A percentile compares a stretch with the other conserved stretches of the same genome.
phyloP scores from a whole-genome alignment of 2,113 vertebrate genomes.

The Pollachius pollachius region DNA sequence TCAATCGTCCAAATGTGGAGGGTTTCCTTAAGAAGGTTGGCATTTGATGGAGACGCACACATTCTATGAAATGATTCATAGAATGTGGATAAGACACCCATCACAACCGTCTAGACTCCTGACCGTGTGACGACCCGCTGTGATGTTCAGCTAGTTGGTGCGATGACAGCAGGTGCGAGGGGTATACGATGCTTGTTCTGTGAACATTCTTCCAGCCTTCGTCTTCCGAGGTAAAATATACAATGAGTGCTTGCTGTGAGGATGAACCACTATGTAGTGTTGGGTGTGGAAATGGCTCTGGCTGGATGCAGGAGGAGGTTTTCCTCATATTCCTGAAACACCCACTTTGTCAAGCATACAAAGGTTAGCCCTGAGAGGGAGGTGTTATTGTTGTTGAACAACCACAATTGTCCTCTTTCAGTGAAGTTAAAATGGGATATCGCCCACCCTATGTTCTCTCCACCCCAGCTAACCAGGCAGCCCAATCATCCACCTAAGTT shows the following conservation, averaged over 20 bases:
- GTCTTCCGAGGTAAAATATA: background rate
- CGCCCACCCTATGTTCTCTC: background rate
- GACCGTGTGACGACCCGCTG: background rate
- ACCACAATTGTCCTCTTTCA: constrained; percentile 7
- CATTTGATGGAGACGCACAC: constrained; percentile 12
- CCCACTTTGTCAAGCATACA: background rate
- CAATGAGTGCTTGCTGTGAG: background rate
- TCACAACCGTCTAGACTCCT: constrained; percentile 5
- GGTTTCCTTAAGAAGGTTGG: constrained; percentile 9
- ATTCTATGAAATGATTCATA: constrained; percentile 1
- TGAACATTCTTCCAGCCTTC: constrained; percentile 8
- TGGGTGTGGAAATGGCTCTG: background rate
- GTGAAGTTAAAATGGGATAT: constrained; percentile 7
- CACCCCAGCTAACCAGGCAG: background rate
- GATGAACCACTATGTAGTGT: constrained; percentile 6
- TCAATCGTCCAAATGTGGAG: constrained; percentile 12
- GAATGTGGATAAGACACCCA: constrained; percentile 14
- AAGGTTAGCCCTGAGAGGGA: background rate
- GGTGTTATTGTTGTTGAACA: constrained; percentile 6
- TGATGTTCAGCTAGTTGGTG: constrained; percentile 1
- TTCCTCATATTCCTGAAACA: constrained; percentile 4
- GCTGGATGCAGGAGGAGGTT: background rate
- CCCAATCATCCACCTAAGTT: no score
- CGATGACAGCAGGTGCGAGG: constrained; percentile 8
- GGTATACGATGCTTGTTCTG: background rate